A percentile compares a stretch with the other conserved stretches of the same genome.
Evolutionary conservation across 2,797 vertebrate genomes (phyloP).

Genomic region (Fratercula arctica): DNA sequence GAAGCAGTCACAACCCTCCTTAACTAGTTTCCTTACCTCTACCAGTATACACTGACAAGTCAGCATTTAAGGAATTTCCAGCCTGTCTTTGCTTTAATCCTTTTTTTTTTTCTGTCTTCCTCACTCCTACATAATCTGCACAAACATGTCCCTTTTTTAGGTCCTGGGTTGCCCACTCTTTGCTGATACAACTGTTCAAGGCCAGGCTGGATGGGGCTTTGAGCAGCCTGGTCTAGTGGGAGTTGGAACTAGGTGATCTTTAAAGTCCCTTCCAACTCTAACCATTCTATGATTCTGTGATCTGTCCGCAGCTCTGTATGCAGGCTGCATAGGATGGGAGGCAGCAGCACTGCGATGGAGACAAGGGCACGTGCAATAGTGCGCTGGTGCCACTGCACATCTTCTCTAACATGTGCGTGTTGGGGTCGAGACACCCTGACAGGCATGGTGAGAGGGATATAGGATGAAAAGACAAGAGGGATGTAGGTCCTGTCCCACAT

Average conservation of each 20-base stretch:
- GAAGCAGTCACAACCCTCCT: not conserved
- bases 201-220: not conserved
- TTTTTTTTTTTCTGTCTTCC: not conserved
- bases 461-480: not conserved
- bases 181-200: not conserved
- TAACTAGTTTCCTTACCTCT: not conserved
- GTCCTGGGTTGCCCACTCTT: not conserved
- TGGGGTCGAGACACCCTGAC: not conserved
- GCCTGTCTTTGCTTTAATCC: not conserved
- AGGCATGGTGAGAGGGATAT: not conserved
- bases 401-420: not conserved
- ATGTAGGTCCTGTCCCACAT: not conserved
- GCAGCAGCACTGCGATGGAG: not conserved
- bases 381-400: not conserved
- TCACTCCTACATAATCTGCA: not conserved
- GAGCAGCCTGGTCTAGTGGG: too few species aligned
- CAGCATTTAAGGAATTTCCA: not conserved
- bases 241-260: not conserved
- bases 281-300: not conserved
- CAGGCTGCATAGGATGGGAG: not conserved
- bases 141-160: not conserved
- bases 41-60: not conserved
- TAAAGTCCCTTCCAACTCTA: not conserved
- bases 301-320: not conserved
- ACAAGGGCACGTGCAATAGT: accelerated